These are phyloP conservation scores for Pocillopora meandrina DNA, from an alignment of 92 coral and sea anemone genomes.

Conservation along the genomic window DNA sequence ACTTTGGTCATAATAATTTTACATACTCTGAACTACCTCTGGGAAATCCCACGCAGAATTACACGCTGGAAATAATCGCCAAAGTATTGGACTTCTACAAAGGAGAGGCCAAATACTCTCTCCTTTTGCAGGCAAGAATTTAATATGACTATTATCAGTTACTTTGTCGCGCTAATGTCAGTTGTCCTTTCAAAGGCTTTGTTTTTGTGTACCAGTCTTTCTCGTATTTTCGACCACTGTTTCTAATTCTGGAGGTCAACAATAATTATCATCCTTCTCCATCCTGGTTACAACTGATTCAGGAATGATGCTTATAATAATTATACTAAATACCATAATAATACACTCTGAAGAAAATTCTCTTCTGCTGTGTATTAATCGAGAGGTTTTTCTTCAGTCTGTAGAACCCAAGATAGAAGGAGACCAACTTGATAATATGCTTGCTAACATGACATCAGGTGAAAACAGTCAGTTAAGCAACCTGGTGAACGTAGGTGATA, in stretches of 20 bases:
- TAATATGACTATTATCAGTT: neutral
- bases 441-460: slow-evolving; percentile 59
- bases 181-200: too few species aligned
- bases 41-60: slow-evolving; percentile 43
- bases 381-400: slow-evolving; percentile 28
- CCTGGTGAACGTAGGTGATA: slow-evolving; percentile 44
- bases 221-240: too few species aligned
- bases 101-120: slow-evolving; percentile 25
- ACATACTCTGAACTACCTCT: slow-evolving; percentile 48
- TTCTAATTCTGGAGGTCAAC: too few species aligned
- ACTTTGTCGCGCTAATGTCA: too few species aligned
- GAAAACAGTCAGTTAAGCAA: slow-evolving; percentile 35
- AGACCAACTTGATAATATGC: slow-evolving; percentile 34
- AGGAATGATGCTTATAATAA: neutral
- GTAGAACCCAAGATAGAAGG: slow-evolving; percentile 45
- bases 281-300: too few species aligned
- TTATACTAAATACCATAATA: neutral
- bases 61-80: slow-evolving; percentile 44
- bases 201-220: too few species aligned
- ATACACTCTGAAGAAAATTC: neutral
- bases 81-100: slow-evolving; percentile 39
- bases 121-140: slow-evolving; percentile 45
- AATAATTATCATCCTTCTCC: too few species aligned
- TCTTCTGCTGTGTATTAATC: neutral
- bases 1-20: slow-evolving; percentile 30